Evolutionary conservation across 2,797 vertebrate species (phyloP).

Genomic region (Sebastiscus albofasciatus): DNA sequence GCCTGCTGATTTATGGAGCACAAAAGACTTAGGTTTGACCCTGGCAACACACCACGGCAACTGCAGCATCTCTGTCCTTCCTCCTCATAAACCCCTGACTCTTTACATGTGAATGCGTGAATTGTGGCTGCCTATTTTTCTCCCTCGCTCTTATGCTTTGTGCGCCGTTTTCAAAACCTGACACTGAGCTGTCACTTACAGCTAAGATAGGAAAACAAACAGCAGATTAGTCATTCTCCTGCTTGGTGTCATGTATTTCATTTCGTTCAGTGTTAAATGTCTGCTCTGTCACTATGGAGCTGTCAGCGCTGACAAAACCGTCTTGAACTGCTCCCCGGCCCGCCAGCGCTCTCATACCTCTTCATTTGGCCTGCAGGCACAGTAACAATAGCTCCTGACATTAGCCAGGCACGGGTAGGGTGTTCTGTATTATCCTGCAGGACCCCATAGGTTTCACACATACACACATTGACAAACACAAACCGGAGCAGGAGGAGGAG

Average conservation of each 20-base stretch:
- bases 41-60: constrained; percentile 66
- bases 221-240: constrained; percentile 72
- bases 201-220: constrained; percentile 69
- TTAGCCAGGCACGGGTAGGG: constrained; percentile 67
- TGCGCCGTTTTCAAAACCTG: constrained; percentile 37
- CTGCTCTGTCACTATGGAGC: constrained; percentile 70
- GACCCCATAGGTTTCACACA: constrained; percentile 61
- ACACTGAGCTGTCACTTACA: constrained; percentile 71
- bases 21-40: constrained; percentile 81
- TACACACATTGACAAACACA: constrained; percentile 26
- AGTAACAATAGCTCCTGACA: constrained; percentile 74
- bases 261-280: constrained; percentile 76
- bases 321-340: constrained; percentile 62
- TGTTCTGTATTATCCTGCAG: constrained; percentile 65
- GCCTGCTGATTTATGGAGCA: constrained; percentile 83
- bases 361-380: constrained; percentile 69
- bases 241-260: constrained; percentile 73
- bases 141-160: constrained; percentile 37
- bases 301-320: constrained; percentile 72
- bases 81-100: constrained; percentile 35
- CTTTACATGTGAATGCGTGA: constrained; percentile 23
- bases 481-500: constrained; percentile 28
- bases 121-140: constrained; percentile 25
- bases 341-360: constrained; percentile 67
- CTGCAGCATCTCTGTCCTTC: constrained; percentile 51